Conservation (phyloP, 2,113 vertebrate genomes). For the Henicopernis longicauda region DNA sequence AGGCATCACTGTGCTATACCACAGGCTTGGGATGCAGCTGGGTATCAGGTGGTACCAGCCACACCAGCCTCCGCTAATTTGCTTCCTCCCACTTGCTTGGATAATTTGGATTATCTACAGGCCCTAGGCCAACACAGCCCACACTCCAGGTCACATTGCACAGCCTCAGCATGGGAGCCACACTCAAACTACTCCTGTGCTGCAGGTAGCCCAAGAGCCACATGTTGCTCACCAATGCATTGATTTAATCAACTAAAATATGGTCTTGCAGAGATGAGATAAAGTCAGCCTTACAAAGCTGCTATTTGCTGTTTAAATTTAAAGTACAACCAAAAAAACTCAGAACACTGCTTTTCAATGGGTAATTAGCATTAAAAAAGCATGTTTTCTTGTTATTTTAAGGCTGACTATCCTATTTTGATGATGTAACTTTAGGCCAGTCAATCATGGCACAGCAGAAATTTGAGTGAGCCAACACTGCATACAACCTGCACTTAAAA, state of each 20-base stretch:
- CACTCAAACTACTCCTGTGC: not conserved
- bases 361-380: not conserved
- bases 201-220: not conserved
- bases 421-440: not conserved
- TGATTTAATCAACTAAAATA: not conserved
- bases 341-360: not conserved
- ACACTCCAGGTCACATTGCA: not conserved
- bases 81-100: not conserved
- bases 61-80: not conserved
- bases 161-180: not conserved
- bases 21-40: not conserved
- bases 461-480: slow-evolving; percentile 6
- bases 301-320: not conserved
- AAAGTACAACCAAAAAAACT: not conserved
- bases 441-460: slow-evolving; percentile 17
- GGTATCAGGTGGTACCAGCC: not conserved
- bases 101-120: not conserved
- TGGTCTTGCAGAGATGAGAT: not conserved
- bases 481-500: slow-evolving; percentile 51
- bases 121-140: not conserved
- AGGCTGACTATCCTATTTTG: not conserved
- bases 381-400: not conserved
- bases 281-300: not conserved
- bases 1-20: not conserved
- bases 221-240: not conserved